Evolutionary conservation across 2,113 vertebrate genomes (phyloP).

Genomic region (Cygnus buccinator): DNA sequence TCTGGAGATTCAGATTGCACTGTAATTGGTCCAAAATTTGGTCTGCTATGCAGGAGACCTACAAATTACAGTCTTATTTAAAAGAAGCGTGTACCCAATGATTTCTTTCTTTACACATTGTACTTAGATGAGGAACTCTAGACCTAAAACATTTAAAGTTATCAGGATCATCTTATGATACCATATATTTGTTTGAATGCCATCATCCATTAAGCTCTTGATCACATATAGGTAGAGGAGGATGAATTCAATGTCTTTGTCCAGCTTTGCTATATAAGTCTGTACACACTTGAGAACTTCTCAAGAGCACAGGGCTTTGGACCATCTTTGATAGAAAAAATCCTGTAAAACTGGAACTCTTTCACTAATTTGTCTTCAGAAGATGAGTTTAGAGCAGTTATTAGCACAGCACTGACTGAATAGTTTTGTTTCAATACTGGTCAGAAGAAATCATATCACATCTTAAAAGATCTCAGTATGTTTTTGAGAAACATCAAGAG

Average conservation of each 20-base stretch:
- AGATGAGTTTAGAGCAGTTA: background rate
- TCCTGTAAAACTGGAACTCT: background rate
- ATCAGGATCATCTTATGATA: background rate
- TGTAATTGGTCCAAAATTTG: background rate
- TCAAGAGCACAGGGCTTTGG: background rate
- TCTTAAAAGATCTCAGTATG: background rate
- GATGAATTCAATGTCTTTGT: background rate
- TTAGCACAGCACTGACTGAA: background rate
- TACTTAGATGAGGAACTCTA: background rate
- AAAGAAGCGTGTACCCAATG: background rate
- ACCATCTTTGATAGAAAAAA: background rate
- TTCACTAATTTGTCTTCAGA: background rate
- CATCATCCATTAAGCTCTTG: background rate
- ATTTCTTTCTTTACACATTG: background rate
- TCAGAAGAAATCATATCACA: background rate
- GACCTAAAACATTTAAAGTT: background rate
- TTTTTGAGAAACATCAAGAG: conserved; percentile 15
- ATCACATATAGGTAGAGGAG: background rate
- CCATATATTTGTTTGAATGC: background rate
- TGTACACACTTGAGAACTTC: background rate
- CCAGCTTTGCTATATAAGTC: background rate
- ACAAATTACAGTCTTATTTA: background rate
- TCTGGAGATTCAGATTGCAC: background rate
- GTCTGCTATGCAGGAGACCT: background rate
- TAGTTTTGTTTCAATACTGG: background rate